Base-by-base conservation (phyloP, 2,888 invertebrate genomes). In the Belgica antarctica region DNA sequence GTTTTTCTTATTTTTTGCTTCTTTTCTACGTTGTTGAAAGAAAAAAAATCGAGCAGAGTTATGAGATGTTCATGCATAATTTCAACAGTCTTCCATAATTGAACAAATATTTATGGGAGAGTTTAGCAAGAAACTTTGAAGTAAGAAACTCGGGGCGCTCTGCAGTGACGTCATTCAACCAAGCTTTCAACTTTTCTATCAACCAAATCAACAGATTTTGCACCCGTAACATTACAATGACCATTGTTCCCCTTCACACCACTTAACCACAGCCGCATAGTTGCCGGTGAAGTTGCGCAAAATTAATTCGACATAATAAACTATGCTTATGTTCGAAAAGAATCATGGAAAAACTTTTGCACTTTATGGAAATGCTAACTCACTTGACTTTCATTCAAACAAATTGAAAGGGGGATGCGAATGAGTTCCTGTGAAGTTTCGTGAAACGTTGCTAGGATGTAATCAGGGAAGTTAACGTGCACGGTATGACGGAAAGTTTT, bases 71-170 rank as follows among this genome's bases (percentile, higher is more conserved):
- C 61, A 25, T 61, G 61, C 28, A 61, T 61, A 61, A 61, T 61
- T 61, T n/a, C 28, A 27, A 10, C 28, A 28, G 1, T 10, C 31
- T n/a, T 27, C 28, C 61, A 27, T 61, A 61, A 61, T 61, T 61
- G 61, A 61, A 61, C 61, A 61, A 61, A 61, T 61, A 61, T 61
- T 61, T 61, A 61, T 61, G 61, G 28, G 2, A 27, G 27, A 52
- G n/a, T 52, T 52, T 52, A 10, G 1, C 22, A 8, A 8, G 34
- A 10, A 7, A 8, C 34, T 34, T 8, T 34, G 34, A 10, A 8
- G 34, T 10, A 8, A 8, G 34, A 34, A 34, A 34, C 34, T 34
- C 10, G 7, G 10, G 8, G 34, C 10, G 10, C 8, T 8, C 7
- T 34, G 10, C 7, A 34, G 7, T 8, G 7, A 34, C 10, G 7